Base-by-base conservation (phyloP, 2,797 vertebrate species). In the Cuniculus paca region DNA sequence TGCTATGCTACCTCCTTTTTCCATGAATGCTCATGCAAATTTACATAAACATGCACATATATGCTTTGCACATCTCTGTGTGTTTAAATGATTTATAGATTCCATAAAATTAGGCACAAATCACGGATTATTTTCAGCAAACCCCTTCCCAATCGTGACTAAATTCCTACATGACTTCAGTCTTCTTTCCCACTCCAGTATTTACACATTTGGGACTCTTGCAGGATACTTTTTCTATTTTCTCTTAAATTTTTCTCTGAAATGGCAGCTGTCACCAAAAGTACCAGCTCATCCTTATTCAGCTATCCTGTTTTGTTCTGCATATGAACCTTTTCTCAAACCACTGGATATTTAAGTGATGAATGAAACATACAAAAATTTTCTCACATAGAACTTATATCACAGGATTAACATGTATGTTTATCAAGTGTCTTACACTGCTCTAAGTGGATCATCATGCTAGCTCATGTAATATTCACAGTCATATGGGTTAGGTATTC, bases 261-360 rank as follows among this genome's bases (percentile, higher is more conserved):
- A 61, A 56, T 68, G 19, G 12, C 42, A 86, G 45, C 60, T 61
- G 8, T 92, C 70, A 93, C 52, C 19, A 22, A 68, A 68, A 75
- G 16, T 54, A 52, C 50, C 56, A 88, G 68, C 28, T 96, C 56
- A 52, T 36, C 34, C 50, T 94, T 85, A 85, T 58, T 81, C 63
- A 84, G 56, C 54, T 81, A 56, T 68, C 58, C 36, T 84, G 14
- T 74, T 92, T 85, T 48, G 13, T 58, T 16, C n/a, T 95, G 54
- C 56, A 75, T 68, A 2, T 68, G 14, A 89, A 20, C 4, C n/a
- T 58, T 12, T 72, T 94, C 68, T 94, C 20, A 91, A 88, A 61
- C 26, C 60, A 72, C 2, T 84, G n/a, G 58, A 8, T 78, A 72
- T 81, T 77, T 94, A 80, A 87, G 11, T 26, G 56, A 56, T 87